Percentiles rank a stretch among this genome's conserved stretches.
Conservation (phyloP, 1,140 invertebrate genomes). For the Mesaphorura yosii region DNA sequence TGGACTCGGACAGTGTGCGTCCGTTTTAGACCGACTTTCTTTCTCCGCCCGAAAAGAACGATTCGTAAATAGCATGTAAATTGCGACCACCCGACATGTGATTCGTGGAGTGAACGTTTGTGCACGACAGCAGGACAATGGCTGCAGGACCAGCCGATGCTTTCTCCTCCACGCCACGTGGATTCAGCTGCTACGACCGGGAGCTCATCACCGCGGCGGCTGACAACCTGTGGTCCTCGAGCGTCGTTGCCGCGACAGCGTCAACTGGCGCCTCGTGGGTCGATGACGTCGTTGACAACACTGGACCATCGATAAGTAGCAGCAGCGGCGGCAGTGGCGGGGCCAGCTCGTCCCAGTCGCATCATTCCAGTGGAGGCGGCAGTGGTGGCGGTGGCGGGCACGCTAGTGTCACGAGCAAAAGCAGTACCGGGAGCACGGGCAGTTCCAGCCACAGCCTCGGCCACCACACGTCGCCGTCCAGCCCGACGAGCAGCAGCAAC, state of each 20-base stretch:
- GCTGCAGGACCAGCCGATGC: constrained; percentile 33
- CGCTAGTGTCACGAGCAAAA: no score
- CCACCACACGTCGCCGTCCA: no score
- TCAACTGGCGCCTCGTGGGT: constrained; percentile 38
- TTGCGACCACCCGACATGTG: no score
- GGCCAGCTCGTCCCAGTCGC: not conserved
- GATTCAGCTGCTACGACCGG: constrained; percentile 31
- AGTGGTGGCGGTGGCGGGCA: no score
- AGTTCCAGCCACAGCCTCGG: constrained; percentile 15
- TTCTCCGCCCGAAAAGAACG: no score
- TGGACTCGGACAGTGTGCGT: no score
- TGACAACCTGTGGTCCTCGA: constrained; percentile 34
- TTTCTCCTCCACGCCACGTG: constrained; percentile 29
- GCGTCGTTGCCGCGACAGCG: constrained; percentile 35
- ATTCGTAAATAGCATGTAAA: no score
- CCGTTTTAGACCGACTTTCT: no score
- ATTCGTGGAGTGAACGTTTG: no score
- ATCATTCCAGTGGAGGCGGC: constrained; percentile 1
- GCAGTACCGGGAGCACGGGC: not conserved
- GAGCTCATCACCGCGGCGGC: constrained; percentile 32
- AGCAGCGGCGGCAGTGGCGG: not conserved
- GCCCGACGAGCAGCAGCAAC: no score
- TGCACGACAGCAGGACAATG: constrained; percentile 31
- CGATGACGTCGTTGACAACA: constrained; percentile 31
- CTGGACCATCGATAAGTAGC: not conserved